Base-by-base conservation (phyloP, 2,888 invertebrate species). In the Hipparchia sbordonii region DNA sequence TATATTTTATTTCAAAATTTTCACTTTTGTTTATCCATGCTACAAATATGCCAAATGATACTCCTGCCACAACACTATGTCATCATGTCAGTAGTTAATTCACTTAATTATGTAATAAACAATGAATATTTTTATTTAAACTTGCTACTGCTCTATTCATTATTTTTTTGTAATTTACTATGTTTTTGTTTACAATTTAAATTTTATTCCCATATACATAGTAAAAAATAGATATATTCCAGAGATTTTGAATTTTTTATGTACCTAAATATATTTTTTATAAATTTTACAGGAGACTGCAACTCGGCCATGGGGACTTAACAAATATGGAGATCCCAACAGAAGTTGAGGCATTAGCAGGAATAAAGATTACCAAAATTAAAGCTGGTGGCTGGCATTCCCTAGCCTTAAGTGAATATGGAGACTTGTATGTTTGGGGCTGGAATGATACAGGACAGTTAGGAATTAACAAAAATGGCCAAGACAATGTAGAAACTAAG, bases 401-500 rank as follows among this genome's bases (percentile, higher is more conserved):
- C 70, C 95, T 96, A 68, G 97, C 96, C 9, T 85, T 98, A 7
- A 97, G 97, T 78, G 94, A 95, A 81, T 95, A 94, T 86, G 98
- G 98, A 12, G 98, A 98, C 85, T 83, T 98, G 0, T 98, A 98
- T 84, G 94, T 95, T 2, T 98, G 98, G 98, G 98, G 98, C 7
- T 98, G 97, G 96, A 98, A 98, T 89, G 96, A 96, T 76, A 95
- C 95, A 81, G 98, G 98, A 0, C 98, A 98, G 87, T 89, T 98
- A 13, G 98, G 98, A 7, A 87, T 97, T 51, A 86, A 88, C 73
- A 84, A 83, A 54, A 84, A 87, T 75, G 77, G 76, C 61, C 73
- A 75, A 67, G 71, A 71, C 12, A 76, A 80, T 56, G 54, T 65
- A 54, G 78, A 78, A 62, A 78, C 74, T 67, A 79, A 80, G 12